phyloP scores from a whole-genome alignment of 2,797 vertebrate species.

The Tympanoctomys barrerae region DNA sequence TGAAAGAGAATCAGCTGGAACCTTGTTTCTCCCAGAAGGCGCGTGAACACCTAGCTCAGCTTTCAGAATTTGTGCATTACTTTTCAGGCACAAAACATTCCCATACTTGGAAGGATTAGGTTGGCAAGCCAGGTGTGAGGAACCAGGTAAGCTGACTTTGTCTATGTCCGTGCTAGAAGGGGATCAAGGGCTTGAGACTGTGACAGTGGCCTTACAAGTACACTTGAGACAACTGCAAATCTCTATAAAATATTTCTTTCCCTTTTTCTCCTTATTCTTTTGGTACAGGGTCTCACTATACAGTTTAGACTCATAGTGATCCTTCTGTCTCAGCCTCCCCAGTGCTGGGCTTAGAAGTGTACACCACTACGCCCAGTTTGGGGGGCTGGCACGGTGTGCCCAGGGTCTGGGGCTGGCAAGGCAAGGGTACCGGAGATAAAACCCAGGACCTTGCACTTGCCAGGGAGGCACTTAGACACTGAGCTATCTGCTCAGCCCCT shows the following conservation, averaged over 20 bases:
- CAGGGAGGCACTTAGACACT: no score
- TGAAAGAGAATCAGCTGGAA: background rate
- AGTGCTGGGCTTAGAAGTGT: no score
- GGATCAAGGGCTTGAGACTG: background rate
- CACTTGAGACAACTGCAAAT: background rate
- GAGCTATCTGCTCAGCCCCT: background rate
- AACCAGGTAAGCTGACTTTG: background rate
- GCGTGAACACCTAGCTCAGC: background rate
- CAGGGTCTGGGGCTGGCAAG: no score
- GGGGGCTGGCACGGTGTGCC: no score
- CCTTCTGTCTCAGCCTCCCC: no score
- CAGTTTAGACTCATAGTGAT: no score
- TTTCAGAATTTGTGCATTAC: background rate
- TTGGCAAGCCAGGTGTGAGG: background rate
- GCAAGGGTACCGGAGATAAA: no score
- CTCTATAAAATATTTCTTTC: background rate
- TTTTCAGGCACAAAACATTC: background rate
- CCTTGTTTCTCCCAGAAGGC: background rate
- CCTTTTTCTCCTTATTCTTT: no score
- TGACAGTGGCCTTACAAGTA: background rate
- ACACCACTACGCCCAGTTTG: no score
- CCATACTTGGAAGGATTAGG: background rate
- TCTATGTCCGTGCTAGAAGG: background rate
- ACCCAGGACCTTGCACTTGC: no score
- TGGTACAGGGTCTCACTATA: no score